Conservation (phyloP, 1,140 invertebrate genomes). For the Thaumatotibia leucotreta region DNA sequence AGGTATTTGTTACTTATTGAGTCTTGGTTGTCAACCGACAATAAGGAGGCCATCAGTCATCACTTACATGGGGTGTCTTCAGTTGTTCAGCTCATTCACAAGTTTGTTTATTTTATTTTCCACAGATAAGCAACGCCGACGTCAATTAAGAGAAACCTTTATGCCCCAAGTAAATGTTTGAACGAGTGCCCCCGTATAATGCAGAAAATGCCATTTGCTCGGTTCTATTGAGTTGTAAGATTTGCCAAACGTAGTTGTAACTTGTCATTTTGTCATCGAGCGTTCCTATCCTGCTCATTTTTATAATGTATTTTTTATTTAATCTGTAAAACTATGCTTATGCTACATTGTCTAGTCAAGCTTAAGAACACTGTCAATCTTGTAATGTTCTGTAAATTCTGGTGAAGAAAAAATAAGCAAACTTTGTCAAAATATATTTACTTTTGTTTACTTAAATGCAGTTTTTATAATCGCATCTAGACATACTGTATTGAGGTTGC, state of each 20-base stretch:
- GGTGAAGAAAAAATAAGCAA: slow-evolving; percentile 28
- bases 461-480: slow-evolving; percentile 15
- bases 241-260: not conserved
- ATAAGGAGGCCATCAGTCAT: too few species aligned
- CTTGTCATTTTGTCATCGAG: not conserved
- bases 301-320: not conserved
- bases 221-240: not conserved
- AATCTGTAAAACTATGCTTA: slow-evolving; percentile 3
- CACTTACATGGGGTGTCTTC: not conserved
- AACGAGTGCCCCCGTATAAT: slow-evolving; percentile 13
- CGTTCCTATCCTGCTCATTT: not conserved
- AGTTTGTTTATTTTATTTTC: not conserved
- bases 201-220: not conserved
- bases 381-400: slow-evolving; percentile 29
- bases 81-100: not conserved
- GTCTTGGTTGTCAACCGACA: too few species aligned
- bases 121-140: slow-evolving; percentile 17
- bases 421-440: slow-evolving; percentile 29
- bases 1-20: too few species aligned
- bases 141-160: slow-evolving; percentile 15
- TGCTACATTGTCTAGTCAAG: slow-evolving; percentile 5
- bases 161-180: not conserved
- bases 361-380: slow-evolving; percentile 20
- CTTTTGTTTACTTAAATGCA: slow-evolving; percentile 21
- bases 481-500: not conserved